Evolutionary conservation across 2,113 vertebrate species (phyloP).

Genomic region (Leuciscus idus): DNA sequence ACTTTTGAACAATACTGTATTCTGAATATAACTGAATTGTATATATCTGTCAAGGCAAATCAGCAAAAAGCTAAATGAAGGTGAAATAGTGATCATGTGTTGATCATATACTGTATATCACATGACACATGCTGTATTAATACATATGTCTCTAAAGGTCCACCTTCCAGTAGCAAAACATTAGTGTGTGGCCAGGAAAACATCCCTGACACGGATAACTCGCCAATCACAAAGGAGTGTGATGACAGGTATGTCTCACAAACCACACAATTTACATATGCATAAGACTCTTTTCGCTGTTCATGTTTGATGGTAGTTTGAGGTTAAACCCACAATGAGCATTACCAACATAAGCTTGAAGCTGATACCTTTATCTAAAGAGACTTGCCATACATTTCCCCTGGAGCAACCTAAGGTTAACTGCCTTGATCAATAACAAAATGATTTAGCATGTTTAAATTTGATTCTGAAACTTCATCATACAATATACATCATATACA

Average conservation of each 20-base stretch:
- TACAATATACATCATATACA: no score
- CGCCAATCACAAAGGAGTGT: constrained; percentile 83
- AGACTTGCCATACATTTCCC: not conserved
- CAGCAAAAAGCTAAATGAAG: no score
- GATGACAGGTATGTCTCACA: constrained; percentile 87
- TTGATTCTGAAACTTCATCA: not conserved
- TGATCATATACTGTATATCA: not conserved
- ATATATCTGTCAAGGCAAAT: not conserved
- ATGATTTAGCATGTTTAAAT: not conserved
- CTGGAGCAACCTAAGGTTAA: not conserved
- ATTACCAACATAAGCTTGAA: not conserved
- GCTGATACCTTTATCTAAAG: not conserved
- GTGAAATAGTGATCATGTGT: not conserved
- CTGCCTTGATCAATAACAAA: not conserved
- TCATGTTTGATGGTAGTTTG: not conserved
- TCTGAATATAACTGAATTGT: not conserved
- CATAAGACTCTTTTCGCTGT: not conserved
- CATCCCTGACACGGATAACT: constrained; percentile 87
- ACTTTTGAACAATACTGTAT: not conserved
- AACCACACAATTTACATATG: not conserved
- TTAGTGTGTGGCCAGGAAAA: constrained; percentile 91
- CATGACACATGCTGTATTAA: not conserved
- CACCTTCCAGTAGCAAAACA: constrained; percentile 93
- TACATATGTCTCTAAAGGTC: constrained; percentile 75
- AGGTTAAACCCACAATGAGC: not conserved